phyloP scores from a whole-genome alignment of 2,888 invertebrate genomes.

The Epistrophe eligans region DNA sequence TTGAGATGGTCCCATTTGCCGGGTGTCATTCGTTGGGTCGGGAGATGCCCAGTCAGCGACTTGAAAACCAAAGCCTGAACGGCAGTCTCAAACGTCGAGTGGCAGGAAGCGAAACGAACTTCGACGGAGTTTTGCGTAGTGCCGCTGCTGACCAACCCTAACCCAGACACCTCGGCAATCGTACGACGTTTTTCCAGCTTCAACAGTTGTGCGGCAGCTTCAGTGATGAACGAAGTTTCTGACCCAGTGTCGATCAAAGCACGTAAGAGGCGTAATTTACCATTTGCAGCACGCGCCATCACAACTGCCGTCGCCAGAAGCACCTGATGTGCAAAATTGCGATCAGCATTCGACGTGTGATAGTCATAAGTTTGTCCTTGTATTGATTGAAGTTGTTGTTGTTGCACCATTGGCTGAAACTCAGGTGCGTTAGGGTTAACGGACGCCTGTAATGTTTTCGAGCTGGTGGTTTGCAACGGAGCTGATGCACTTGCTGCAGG shows the following conservation, averaged over 20 bases:
- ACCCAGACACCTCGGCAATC: slow-evolving; percentile 34
- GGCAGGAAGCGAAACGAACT: slow-evolving; percentile 5
- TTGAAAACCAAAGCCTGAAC: slow-evolving; percentile 41
- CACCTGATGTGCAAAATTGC: neutral
- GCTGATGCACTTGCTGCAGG: neutral
- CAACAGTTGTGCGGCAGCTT: neutral
- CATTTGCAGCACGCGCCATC: neutral
- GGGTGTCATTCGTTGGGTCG: neutral
- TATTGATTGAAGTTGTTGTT: neutral
- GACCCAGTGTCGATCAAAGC: slow-evolving; percentile 11
- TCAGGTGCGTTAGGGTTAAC: neutral
- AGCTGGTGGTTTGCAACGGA: neutral
- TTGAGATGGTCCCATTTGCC: neutral
- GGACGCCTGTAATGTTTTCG: neutral
- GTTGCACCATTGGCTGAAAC: neutral
- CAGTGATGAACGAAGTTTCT: slow-evolving; percentile 13
- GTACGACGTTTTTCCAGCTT: neutral
- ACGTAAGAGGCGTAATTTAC: neutral
- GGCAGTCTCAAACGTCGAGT: slow-evolving; percentile 12
- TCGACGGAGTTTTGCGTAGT: neutral
- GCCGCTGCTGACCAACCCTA: slow-evolving; percentile 40
- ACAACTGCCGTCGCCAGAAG: slow-evolving; percentile 27
- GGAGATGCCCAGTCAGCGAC: slow-evolving; percentile 43
- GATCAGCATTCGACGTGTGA: neutral
- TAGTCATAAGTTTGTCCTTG: neutral